phyloP scores from a whole-genome alignment of 53 echinoderm and acorn worm genomes.

The Luidia sarsii region DNA sequence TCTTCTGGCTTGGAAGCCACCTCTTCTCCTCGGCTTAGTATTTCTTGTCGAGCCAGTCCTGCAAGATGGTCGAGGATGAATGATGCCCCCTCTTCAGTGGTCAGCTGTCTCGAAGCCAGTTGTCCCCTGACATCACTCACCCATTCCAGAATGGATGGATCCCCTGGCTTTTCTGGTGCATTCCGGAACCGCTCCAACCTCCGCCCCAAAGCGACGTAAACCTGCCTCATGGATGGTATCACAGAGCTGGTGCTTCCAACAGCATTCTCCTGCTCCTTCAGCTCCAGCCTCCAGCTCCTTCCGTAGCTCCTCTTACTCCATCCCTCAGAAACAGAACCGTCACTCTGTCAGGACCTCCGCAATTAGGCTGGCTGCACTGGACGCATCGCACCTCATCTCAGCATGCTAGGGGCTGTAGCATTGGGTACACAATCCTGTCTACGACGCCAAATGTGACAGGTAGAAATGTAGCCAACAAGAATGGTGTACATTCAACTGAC shows the following conservation, averaged over 20 bases:
- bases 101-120: not conserved
- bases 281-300: not conserved
- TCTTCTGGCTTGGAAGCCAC: not conserved
- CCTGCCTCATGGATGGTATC: not conserved
- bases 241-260: not conserved
- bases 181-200: not conserved
- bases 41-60: not conserved
- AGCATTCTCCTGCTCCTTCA: not conserved
- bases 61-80: slow-evolving; percentile 9
- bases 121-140: not conserved
- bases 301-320: not conserved
- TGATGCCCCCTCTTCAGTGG: not conserved
- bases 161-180: not conserved
- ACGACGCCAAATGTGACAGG: no score
- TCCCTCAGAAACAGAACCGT: not conserved
- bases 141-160: not conserved
- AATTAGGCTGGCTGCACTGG: not conserved
- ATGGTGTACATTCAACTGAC: no score
- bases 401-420: not conserved
- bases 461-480: no score
- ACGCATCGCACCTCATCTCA: not conserved
- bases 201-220: not conserved
- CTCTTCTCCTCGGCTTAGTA: not conserved
- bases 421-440: no score
- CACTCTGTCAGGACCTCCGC: not conserved